Base-by-base conservation (phyloP, 2,888 invertebrate species). In the Cheilosia variabilis region DNA sequence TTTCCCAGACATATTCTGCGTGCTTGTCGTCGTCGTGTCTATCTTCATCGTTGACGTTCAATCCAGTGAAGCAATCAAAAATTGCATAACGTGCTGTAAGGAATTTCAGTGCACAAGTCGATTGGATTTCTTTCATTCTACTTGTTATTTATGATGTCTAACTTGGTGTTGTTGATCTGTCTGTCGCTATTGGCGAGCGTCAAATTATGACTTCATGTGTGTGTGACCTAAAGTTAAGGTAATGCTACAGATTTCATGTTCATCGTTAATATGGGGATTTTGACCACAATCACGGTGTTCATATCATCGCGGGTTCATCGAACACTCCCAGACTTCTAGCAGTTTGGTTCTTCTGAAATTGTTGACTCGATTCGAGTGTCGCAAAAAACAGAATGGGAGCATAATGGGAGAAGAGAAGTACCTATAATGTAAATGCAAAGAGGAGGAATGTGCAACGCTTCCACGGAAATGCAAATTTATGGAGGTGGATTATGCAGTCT, bases 31-130 rank as follows among this genome's bases (percentile, higher is more conserved):
- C 45, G 15, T 47, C 65, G 53, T 43, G 37, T 17, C 22, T 58
- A 45, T 47, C 43, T 27, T 66, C 77, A 34, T 63, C 66, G 60
- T 73, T 65, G 75, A 75, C 53, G 75, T 80, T 66, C 80, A 76
- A 84, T 75, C 66, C 60, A 84, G 60, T 84, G 80, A 76, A 76
- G 84, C 84, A 84, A 84, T 84, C 75, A 71, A 75, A 80, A 84
- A 84, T 84, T 80, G 84, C 84, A 84, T 76, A 84, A 84, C 80
- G 84, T 84, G 75, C 65, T 84, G 84, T 75, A 75, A 80, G 80
- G 84, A 84, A 76, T 84, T 84, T 76, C 80, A 84, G 75, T 84
- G 80, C 84, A 84, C 63, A 84, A 75, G 73, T 68, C 75, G 71
- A 84, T 84, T 84, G 84, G 71, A 71, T 84, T 80, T 79, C 68